These are phyloP conservation scores for Cheilosia vulpina DNA, from an alignment of 2,888 invertebrate species.

Conservation along the genomic window DNA sequence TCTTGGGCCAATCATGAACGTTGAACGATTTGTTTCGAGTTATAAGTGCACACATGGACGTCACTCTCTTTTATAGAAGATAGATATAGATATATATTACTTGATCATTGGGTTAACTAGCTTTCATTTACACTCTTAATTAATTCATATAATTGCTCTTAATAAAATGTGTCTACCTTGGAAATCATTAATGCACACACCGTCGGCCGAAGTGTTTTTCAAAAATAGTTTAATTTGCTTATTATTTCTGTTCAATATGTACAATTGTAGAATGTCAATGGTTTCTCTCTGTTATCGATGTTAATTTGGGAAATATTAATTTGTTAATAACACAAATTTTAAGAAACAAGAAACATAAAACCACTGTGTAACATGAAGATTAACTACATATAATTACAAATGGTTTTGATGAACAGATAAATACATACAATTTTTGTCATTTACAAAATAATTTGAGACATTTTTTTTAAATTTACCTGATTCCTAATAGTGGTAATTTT, in stretches of 20 bases:
- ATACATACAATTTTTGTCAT: conserved; percentile 32
- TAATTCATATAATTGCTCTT: not conserved
- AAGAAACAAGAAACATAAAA: not conserved
- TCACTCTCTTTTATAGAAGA: no score
- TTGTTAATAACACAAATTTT: conserved; percentile 4
- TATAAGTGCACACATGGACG: no score
- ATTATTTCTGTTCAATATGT: conserved; percentile 89
- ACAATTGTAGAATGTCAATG: conserved; percentile 92
- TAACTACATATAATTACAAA: not conserved
- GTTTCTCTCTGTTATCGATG: conserved; percentile 88
- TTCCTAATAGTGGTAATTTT: conserved; percentile 18
- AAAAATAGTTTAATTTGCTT: conserved; percentile 86
- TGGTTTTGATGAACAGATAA: not conserved
- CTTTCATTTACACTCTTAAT: not conserved
- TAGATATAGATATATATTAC: no score
- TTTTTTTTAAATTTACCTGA: conserved; percentile 37
- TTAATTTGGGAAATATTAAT: conserved; percentile 12
- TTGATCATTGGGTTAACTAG: not conserved
- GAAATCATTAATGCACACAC: conserved; percentile 90
- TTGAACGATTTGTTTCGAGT: no score
- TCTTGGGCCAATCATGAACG: no score
- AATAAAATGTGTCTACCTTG: conserved; percentile 66
- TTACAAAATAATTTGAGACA: not conserved
- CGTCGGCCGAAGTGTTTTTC: conserved; percentile 90
- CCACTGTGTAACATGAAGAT: not conserved